A percentile compares a stretch with the other conserved stretches of the same genome.
phyloP scores from a whole-genome alignment of 2,888 invertebrate species.

The Drosophila anceps region DNA sequence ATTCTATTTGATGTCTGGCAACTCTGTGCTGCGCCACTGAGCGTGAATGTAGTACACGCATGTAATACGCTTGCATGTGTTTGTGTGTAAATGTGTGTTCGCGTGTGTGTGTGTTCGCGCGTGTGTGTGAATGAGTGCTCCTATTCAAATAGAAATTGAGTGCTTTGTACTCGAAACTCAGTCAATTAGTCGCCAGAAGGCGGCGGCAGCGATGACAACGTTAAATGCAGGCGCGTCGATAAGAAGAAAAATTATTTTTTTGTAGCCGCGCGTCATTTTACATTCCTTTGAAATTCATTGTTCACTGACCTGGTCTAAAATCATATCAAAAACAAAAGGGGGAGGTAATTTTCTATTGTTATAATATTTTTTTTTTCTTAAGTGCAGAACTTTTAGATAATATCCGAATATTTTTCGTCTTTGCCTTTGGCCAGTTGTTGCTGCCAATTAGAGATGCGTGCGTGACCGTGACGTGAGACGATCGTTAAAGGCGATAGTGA shows the following conservation, averaged over 20 bases:
- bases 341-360: neutral
- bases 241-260: slow-evolving; percentile 22
- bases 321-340: slow-evolving; percentile 3
- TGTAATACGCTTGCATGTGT: slow-evolving; percentile 19
- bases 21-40: slow-evolving; percentile 43
- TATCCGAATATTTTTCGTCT: slow-evolving; percentile 10
- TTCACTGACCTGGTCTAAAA: slow-evolving; percentile 12
- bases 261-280: slow-evolving; percentile 36
- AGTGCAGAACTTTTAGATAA: slow-evolving; percentile 16
- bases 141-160: slow-evolving; percentile 76
- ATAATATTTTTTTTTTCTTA: slow-evolving; percentile 9
- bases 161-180: slow-evolving; percentile 65
- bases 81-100: slow-evolving; percentile 16
- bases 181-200: slow-evolving; percentile 63
- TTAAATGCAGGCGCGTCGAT: slow-evolving; percentile 29
- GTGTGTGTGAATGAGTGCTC: slow-evolving; percentile 52
- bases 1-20: slow-evolving; percentile 44
- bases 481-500: slow-evolving; percentile 25
- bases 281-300: slow-evolving; percentile 22
- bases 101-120: too few relatives aligned
- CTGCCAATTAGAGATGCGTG: slow-evolving; percentile 50
- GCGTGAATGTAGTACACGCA: slow-evolving; percentile 52
- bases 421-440: slow-evolving; percentile 31
- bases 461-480: slow-evolving; percentile 39
- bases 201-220: slow-evolving; percentile 54